phyloP scores from a whole-genome alignment of 2,888 invertebrate species.

The Drosophila peninsularis region DNA sequence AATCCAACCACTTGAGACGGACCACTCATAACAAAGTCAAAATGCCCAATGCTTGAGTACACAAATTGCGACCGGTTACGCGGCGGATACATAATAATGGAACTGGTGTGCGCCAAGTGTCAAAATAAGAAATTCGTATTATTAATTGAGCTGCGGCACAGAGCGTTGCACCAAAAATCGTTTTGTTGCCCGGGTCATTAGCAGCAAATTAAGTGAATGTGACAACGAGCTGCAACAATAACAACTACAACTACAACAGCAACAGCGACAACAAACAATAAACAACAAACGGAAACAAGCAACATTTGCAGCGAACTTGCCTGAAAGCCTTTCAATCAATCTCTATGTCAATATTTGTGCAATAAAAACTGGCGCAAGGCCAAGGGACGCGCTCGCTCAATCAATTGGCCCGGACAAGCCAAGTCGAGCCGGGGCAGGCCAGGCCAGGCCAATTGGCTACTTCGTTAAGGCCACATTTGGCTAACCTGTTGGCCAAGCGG shows the following conservation, averaged over 20 bases:
- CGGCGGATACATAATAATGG: conserved; percentile 47
- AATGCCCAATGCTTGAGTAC: conserved; percentile 30
- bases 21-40: conserved; percentile 24
- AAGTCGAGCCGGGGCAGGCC: conserved; percentile 7
- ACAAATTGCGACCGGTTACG: conserved; percentile 30
- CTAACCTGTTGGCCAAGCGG: conserved; percentile 68
- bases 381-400: conserved; percentile 44
- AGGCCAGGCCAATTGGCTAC: conserved; percentile 39
- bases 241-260: conserved; percentile 1
- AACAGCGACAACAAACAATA: not conserved
- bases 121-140: conserved; percentile 52
- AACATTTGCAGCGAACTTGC: conserved; percentile 26
- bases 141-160: conserved; percentile 38
- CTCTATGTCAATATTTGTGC: conserved; percentile 53
- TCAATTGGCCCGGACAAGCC: conserved; percentile 42
- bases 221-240: conserved; percentile 33
- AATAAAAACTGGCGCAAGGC: conserved; percentile 60
- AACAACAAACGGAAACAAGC: conserved; percentile 24
- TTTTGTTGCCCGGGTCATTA: conserved; percentile 59
- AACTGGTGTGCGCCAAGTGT: conserved; percentile 48
- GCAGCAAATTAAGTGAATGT: conserved; percentile 62
- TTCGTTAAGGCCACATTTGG: conserved; percentile 53
- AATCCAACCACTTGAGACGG: conserved; percentile 17
- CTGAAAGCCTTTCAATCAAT: conserved; percentile 67
- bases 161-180: conserved; percentile 40